phyloP scores from a whole-genome alignment of 2,797 vertebrate genomes.

The Takifugu ocellatus region DNA sequence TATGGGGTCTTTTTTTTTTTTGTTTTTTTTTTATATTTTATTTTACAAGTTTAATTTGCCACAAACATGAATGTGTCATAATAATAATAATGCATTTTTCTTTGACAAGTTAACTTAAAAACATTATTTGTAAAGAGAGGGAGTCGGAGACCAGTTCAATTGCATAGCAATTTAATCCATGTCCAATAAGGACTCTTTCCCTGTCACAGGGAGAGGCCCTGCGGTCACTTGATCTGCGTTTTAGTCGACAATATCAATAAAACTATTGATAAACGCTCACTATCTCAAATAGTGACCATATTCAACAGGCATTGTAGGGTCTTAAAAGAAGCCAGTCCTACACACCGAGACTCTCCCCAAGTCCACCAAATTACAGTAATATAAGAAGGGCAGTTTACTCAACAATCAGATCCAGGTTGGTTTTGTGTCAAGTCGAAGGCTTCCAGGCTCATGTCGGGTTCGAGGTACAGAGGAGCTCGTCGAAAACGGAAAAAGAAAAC shows the following conservation, averaged over 20 bases:
- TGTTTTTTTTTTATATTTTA: constrained; percentile 47
- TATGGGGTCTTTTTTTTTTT: constrained; percentile 6
- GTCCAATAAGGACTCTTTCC: constrained; percentile 79
- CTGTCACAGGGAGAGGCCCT: constrained; percentile 76
- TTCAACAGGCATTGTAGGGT: constrained; percentile 72
- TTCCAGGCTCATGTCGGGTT: constrained; percentile 69
- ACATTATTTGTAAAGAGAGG: constrained; percentile 77
- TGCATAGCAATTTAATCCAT: constrained; percentile 87
- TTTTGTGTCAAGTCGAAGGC: constrained; percentile 70
- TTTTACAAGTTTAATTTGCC: constrained; percentile 67
- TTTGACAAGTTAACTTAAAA: constrained; percentile 74
- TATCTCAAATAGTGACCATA: constrained; percentile 75
- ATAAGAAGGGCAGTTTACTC: constrained; percentile 67
- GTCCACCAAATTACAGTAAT: constrained; percentile 74
- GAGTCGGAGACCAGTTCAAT: constrained; percentile 83
- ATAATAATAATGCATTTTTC: constrained; percentile 67
- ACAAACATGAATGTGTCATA: constrained; percentile 72
- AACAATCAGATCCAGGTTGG: constrained; percentile 65
- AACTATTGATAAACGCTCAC: constrained; percentile 77
- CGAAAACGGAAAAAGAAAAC: constrained; percentile 61
- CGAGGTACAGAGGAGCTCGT: constrained; percentile 69
- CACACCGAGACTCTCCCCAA: constrained; percentile 67
- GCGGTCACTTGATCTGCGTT: constrained; percentile 74
- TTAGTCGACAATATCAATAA: constrained; percentile 76
- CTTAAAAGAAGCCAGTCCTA: constrained; percentile 73